These are phyloP conservation scores for Tinamus guttatus DNA, from an alignment of 2,113 vertebrate genomes.

Conservation along the genomic window DNA sequence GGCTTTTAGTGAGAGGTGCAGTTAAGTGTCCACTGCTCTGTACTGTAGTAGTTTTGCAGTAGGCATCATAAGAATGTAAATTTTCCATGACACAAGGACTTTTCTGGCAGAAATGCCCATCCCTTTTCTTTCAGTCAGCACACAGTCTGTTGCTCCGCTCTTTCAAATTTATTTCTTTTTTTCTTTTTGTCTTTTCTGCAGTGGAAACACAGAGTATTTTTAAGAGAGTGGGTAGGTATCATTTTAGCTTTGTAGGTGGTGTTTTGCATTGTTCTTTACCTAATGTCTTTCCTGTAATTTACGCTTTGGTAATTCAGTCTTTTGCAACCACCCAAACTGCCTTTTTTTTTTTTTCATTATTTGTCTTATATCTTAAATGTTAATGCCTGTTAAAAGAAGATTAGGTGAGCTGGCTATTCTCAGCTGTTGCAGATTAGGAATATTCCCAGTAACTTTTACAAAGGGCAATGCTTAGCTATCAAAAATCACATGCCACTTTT, in stretches of 20 bases:
- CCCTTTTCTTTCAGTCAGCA: fast-evolving
- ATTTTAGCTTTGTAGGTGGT: neutral
- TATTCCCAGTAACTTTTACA: neutral
- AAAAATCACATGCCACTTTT: slow-evolving; percentile 13
- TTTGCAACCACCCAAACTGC: neutral
- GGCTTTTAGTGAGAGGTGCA: neutral
- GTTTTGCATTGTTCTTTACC: neutral
- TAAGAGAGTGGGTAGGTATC: neutral
- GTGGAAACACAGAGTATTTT: neutral
- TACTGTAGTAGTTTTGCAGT: neutral
- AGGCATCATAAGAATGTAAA: neutral
- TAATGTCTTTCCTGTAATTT: neutral
- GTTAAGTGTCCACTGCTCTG: neutral
- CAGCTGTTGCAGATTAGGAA: neutral
- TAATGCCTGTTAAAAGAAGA: neutral
- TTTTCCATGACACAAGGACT: neutral
- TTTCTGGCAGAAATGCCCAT: neutral
- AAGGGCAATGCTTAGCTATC: neutral
- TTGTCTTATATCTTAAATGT: neutral
- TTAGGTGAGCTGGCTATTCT: neutral
- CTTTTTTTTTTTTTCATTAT: neutral
- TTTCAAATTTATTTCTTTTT: neutral
- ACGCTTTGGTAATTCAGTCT: neutral
- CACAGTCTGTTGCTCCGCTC: neutral
- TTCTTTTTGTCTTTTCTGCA: neutral